Evolutionary conservation across 2,888 invertebrate species (phyloP), one percentile per base, ranked within the genome.

Genomic region (Hypomecis atomaria): DNA sequence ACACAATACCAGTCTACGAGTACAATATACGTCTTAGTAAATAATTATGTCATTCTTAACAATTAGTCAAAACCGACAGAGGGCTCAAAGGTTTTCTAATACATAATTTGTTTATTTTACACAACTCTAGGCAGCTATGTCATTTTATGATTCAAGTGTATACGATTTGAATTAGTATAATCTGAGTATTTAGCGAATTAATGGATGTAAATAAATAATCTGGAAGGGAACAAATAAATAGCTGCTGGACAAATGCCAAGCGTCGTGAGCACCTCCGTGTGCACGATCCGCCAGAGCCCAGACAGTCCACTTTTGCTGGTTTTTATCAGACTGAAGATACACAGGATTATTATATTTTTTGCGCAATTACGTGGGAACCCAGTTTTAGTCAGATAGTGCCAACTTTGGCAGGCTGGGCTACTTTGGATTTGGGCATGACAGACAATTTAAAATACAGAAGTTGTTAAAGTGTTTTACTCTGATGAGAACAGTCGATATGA

Each of bases 121-220:
- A 61, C 57, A 44, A 48, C 48, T 11, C 40, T 50, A 58, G 10
- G 4, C 23, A 38, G 11, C 40, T 42, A 37, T 60, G 44, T n/a
- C 10, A 36, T 38, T 6, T 56, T 8, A 47, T 56, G 10, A 56
- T 47, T 10, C 40, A 38, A 47, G 40, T 47, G 47, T 53, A 66
- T 67, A 67, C 65, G 61, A 63, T 66, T 62, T 50, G 61, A 59
- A 66, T 59, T 53, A 47, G 63, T 34, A 58, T 67, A 62, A 70
- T 65, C 8, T 67, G 50, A 52, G 62, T 64, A 63, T 67, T 63
- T 65, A 67, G 59, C 53, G 11, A 66, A 68, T 68, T 60, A 78
- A 81, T 79, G 65, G 77, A 69, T 78, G 82, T 81, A 84, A 83
- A 85, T 86, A 86, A 86, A 86, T 86, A 85, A 83, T 78, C 75